Evolutionary conservation across 2,113 vertebrate species (phyloP).

Genomic region (Syrmaticus mikado): DNA sequence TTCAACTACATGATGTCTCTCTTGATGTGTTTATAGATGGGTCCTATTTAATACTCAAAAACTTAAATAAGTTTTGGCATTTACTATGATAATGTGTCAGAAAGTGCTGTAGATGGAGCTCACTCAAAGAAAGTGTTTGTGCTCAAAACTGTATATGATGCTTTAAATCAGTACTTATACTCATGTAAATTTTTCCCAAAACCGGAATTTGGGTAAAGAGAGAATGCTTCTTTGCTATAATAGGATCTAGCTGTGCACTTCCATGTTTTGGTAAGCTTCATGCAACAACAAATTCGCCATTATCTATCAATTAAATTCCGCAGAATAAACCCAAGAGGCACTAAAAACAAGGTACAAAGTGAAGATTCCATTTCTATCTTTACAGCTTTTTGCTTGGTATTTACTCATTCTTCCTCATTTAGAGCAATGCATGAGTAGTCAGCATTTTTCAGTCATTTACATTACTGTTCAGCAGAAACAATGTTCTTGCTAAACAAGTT

Average conservation of each 20-base stretch:
- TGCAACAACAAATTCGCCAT: neutral
- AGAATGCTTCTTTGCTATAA: neutral
- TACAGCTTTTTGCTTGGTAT: neutral
- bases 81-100: neutral
- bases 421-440: neutral
- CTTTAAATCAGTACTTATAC: neutral
- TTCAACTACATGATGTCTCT: neutral
- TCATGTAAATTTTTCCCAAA: neutral
- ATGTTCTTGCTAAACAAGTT: neutral
- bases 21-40: neutral
- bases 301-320: neutral
- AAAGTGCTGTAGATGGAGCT: neutral
- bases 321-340: neutral
- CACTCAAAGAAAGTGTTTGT: neutral
- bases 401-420: neutral
- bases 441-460: neutral
- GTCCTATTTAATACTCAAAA: conserved; percentile 22
- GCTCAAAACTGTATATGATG: neutral
- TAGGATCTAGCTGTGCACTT: neutral
- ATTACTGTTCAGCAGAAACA: neutral
- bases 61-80: neutral
- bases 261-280: neutral
- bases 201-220: neutral
- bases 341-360: neutral
- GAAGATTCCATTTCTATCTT: neutral